Conservation (phyloP, 2,888 invertebrate species). For the Lysandra bellargus region DNA sequence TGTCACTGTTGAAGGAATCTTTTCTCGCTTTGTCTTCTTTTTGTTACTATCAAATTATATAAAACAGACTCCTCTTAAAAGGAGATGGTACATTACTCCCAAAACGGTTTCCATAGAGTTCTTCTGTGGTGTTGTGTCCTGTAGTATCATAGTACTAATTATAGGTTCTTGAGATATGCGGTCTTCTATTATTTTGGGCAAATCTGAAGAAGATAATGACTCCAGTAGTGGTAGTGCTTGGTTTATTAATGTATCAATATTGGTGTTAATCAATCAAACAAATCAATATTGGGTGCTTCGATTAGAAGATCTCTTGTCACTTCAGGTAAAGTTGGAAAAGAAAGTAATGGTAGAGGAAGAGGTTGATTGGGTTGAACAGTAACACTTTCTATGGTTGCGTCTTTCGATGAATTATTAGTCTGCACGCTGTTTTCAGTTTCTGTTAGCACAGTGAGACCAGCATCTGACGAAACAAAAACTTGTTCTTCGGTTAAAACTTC, state of each 20-base stretch:
- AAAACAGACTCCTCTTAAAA: conserved; percentile 35
- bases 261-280: too few species aligned
- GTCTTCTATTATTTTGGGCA: conserved; percentile 31
- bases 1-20: conserved; percentile 36
- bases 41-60: conserved; percentile 33
- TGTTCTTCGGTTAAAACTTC: conserved; percentile 22
- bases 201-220: conserved; percentile 29
- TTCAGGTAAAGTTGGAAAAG: conserved; percentile 34
- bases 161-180: conserved; percentile 32
- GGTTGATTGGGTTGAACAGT: conserved; percentile 31
- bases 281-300: conserved; percentile 27
- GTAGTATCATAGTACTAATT: conserved; percentile 32
- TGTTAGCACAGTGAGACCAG: conserved; percentile 32
- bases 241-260: conserved; percentile 23
- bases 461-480: conserved; percentile 29
- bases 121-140: conserved; percentile 35
- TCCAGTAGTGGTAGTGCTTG: conserved; percentile 32
- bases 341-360: conserved; percentile 29
- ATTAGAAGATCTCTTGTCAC: conserved; percentile 33
- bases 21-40: conserved; percentile 34
- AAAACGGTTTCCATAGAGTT: conserved; percentile 35
- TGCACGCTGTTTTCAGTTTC: conserved; percentile 32
- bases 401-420: conserved; percentile 33
- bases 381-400: conserved; percentile 31
- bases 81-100: conserved; percentile 36